These are phyloP conservation scores for Cephalopachus bancanus DNA, from an alignment of 2,797 vertebrate genomes.

Conservation along the genomic window DNA sequence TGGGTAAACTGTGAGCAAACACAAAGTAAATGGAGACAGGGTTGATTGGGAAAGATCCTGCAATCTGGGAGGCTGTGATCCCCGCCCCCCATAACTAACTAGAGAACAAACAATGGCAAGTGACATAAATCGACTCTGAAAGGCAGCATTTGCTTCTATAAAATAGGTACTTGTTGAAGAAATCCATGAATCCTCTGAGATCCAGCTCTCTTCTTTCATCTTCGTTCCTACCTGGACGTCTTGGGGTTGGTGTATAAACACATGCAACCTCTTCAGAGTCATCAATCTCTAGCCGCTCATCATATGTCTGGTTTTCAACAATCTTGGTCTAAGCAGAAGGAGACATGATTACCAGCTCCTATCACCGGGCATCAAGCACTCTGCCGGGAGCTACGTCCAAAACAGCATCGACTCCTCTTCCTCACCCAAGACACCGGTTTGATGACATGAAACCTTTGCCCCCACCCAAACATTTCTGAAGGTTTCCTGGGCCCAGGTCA, in stretches of 20 bases:
- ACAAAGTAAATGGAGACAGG: neutral
- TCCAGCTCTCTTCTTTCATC: neutral
- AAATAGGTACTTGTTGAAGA: neutral
- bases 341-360: neutral
- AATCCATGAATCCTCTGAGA: neutral
- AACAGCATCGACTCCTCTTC: neutral
- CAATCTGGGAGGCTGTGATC: neutral
- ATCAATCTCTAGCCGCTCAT: slow-evolving; percentile 93
- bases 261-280: slow-evolving; percentile 93
- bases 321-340: slow-evolving; percentile 85
- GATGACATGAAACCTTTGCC: neutral
- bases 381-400: neutral
- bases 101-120: slow-evolving; percentile 4
- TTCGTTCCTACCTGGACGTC: slow-evolving; percentile 83
- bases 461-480: neutral
- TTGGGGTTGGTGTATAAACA: slow-evolving; percentile 89
- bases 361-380: neutral
- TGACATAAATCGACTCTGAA: neutral
- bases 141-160: neutral
- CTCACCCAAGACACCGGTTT: slow-evolving; percentile 11
- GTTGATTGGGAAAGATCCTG: neutral
- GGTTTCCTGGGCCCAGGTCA: neutral
- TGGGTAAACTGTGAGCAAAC: neutral
- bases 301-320: slow-evolving; percentile 93
- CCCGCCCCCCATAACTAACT: neutral